Evolutionary conservation across 2,113 vertebrate genomes (phyloP).

Genomic region (Aegotheles bennettii): DNA sequence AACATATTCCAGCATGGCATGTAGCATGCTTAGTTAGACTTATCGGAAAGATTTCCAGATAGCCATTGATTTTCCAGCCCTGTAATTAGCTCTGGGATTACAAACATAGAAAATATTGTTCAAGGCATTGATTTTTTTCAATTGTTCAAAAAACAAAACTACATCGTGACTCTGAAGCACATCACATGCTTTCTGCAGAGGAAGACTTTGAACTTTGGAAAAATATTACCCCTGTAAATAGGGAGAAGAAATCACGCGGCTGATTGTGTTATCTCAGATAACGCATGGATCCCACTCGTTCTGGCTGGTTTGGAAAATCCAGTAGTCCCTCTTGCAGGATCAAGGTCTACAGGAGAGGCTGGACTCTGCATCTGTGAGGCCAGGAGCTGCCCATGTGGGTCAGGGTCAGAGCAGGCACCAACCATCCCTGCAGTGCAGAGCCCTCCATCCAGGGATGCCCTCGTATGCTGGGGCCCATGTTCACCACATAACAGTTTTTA

Average conservation of each 20-base stretch:
- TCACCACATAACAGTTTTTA: neutral
- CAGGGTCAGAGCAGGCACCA: neutral
- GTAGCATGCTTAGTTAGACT: neutral
- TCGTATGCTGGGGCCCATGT: neutral
- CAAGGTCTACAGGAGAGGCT: neutral
- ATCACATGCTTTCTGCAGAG: neutral
- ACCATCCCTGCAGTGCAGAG: neutral
- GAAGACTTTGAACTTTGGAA: conserved; percentile 22
- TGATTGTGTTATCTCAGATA: neutral
- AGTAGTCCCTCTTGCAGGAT: neutral
- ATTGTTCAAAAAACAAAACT: conserved; percentile 7
- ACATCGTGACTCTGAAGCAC: neutral
- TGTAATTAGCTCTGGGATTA: conserved; percentile 50
- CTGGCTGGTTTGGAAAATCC: neutral
- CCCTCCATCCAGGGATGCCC: fast-evolving
- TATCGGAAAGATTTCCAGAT: conserved; percentile 35
- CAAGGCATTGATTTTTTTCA: conserved; percentile 18
- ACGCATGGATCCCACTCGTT: neutral
- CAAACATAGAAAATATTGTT: conserved; percentile 28
- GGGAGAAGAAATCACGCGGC: fast-evolving
- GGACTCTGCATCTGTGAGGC: fast-evolving
- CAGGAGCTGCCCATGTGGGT: fast-evolving
- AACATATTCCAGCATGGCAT: neutral
- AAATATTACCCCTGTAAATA: neutral
- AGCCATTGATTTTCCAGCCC: conserved; percentile 29